Percentiles rank a stretch among this genome's conserved stretches.
phyloP scores from a whole-genome alignment of 2,113 vertebrate genomes.

The Grammomys surdaster region DNA sequence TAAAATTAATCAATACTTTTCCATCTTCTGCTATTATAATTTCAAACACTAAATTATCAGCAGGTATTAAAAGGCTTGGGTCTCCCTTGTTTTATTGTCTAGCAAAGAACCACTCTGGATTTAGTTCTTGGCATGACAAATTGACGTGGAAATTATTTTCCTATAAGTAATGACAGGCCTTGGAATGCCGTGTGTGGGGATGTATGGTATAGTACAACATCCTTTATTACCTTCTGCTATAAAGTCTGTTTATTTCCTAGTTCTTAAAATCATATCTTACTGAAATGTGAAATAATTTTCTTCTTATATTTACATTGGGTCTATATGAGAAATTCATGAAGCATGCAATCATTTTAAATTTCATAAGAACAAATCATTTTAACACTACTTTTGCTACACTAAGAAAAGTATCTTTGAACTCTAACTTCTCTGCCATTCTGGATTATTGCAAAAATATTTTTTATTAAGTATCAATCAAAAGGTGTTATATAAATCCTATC shows the following conservation, averaged over 20 bases:
- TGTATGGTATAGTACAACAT: not conserved
- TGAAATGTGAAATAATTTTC: conserved; percentile 1
- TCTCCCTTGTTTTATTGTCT: not conserved
- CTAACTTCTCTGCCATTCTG: not conserved
- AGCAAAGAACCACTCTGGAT: not conserved
- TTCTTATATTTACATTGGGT: not conserved
- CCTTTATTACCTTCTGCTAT: accelerated
- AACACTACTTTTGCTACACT: not conserved
- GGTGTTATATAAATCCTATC: not conserved
- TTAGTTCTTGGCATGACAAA: not conserved
- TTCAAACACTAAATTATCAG: not conserved
- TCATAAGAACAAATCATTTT: not conserved
- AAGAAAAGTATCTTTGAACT: not conserved
- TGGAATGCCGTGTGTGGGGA: not conserved
- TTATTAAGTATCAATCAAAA: not conserved
- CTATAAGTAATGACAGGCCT: not conserved
- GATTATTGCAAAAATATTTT: not conserved
- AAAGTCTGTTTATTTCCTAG: not conserved
- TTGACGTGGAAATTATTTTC: not conserved
- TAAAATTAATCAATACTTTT: not conserved
- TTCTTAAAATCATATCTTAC: not conserved
- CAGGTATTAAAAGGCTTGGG: not conserved
- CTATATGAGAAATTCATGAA: not conserved
- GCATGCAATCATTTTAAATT: not conserved
- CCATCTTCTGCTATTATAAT: not conserved